phyloP scores from a whole-genome alignment of 2,797 vertebrate genomes.

The Notoglanidium macrostoma region DNA sequence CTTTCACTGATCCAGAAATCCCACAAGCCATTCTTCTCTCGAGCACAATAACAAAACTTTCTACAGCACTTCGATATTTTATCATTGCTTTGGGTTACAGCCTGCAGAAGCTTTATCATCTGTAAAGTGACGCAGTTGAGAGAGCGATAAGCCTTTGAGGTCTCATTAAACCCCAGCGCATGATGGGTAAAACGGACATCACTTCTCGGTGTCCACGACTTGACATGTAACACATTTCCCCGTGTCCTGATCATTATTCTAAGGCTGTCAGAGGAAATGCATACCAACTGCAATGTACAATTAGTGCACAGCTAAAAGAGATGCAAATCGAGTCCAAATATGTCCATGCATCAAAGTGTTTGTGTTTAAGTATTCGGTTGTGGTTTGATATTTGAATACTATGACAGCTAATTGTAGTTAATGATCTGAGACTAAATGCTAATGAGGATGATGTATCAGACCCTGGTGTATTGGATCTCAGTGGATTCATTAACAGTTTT shows the following conservation, averaged over 20 bases:
- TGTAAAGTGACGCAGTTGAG: not conserved
- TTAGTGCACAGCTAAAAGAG: not conserved
- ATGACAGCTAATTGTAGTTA: conserved; percentile 20
- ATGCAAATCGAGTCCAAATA: conserved; percentile 17
- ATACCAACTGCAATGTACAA: not conserved
- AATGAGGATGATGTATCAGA: not conserved
- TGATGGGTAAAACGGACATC: conserved; percentile 12
- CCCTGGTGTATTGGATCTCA: not conserved
- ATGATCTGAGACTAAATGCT: conserved; percentile 13
- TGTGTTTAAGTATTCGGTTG: conserved; percentile 20
- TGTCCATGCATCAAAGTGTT: conserved; percentile 5
- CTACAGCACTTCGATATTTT: not conserved
- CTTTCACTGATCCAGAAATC: conserved; percentile 8
- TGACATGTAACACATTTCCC: conserved; percentile 1
- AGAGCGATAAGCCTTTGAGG: not conserved
- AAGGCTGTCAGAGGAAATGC: not conserved
- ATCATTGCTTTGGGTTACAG: not conserved
- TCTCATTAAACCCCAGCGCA: not conserved
- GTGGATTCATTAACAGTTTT: not conserved
- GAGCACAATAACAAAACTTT: conserved; percentile 14
- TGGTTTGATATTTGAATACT: conserved; percentile 12
- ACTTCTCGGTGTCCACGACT: not conserved
- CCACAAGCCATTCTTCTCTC: not conserved
- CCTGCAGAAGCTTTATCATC: not conserved
- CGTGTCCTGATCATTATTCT: not conserved